phyloP scores from a whole-genome alignment of 1,140 invertebrate genomes.

The Tyrophagus putrescentiae region DNA sequence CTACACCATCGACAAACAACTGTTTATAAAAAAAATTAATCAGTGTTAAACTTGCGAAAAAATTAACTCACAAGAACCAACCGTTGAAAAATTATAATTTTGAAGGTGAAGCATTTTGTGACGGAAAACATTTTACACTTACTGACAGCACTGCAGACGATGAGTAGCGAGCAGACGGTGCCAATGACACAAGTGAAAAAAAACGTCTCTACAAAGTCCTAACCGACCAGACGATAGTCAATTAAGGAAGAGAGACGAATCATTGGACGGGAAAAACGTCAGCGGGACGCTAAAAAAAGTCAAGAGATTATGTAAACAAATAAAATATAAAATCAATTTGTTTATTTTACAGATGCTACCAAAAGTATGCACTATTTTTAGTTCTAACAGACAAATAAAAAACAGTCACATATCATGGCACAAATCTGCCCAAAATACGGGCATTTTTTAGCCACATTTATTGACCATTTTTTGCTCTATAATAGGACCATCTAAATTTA shows the following conservation, averaged over 20 bases:
- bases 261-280: conserved; percentile 89
- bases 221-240: conserved; percentile 29
- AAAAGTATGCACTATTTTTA: too few relatives aligned
- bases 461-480: too few relatives aligned
- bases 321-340: too few relatives aligned
- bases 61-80: conserved; percentile 45
- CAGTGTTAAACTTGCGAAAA: conserved; percentile 37
- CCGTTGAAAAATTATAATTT: conserved; percentile 61
- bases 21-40: conserved; percentile 39
- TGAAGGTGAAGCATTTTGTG: conserved; percentile 65
- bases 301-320: too few relatives aligned
- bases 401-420: too few relatives aligned
- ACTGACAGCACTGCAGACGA: conserved; percentile 55
- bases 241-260: conserved; percentile 43
- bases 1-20: conserved; percentile 33
- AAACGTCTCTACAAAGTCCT: conserved; percentile 56
- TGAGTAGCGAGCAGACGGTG: conserved; percentile 55
- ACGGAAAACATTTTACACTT: conserved; percentile 58
- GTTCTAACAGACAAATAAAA: too few relatives aligned
- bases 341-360: too few relatives aligned
- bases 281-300: conserved; percentile 83
- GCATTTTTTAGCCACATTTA: too few relatives aligned
- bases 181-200: conserved; percentile 67
- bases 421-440: too few relatives aligned
- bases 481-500: too few relatives aligned